These are phyloP conservation scores for Diadophis punctatus DNA, from an alignment of 2,113 vertebrate genomes.

Conservation along the genomic window DNA sequence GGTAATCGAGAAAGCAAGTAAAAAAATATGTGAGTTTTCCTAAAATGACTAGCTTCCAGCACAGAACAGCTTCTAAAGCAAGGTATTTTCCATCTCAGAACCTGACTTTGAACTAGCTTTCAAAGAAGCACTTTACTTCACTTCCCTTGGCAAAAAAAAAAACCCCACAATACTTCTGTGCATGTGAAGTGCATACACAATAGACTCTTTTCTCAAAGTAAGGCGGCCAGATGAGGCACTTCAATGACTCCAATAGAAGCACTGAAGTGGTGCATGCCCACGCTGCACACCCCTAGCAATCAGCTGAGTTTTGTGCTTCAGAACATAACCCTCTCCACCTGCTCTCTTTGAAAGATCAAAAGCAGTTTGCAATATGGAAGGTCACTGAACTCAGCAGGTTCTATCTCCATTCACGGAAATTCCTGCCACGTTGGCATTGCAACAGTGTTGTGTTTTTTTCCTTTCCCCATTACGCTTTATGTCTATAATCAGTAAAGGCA, in stretches of 20 bases:
- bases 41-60: background rate
- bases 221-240: background rate
- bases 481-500: background rate
- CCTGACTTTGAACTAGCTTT: background rate
- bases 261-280: background rate
- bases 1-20: background rate
- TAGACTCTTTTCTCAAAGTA: background rate
- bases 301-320: background rate
- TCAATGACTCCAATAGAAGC: background rate
- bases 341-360: background rate
- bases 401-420: background rate
- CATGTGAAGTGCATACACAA: background rate
- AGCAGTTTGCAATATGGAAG: background rate
- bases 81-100: background rate
- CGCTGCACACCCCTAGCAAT: background rate
- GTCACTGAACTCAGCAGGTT: background rate
- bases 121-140: background rate
- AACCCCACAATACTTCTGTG: background rate
- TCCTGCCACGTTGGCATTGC: background rate
- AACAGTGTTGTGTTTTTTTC: background rate
- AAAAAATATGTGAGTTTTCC: background rate
- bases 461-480: background rate
- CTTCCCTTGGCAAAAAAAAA: background rate
- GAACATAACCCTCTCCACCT: background rate
- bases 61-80: background rate